These are phyloP conservation scores for Ophion costatus DNA, from an alignment of 2,888 invertebrate species.

Conservation along the genomic window DNA sequence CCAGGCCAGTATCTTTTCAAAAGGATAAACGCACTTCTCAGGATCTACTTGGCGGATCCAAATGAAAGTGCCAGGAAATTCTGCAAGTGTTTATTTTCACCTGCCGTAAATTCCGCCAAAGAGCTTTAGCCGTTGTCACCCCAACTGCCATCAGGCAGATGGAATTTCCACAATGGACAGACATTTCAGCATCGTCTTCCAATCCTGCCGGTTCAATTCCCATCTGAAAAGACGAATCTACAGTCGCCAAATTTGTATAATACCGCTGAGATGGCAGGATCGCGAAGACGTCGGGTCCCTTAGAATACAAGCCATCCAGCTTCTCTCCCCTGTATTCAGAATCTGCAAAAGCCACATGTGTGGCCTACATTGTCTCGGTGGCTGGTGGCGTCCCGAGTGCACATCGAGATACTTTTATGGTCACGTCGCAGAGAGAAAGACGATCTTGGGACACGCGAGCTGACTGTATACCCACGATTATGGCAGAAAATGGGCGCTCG, in stretches of 20 bases:
- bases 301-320: neutral
- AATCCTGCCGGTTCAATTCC: neutral
- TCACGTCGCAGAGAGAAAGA: neutral
- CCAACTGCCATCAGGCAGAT: neutral
- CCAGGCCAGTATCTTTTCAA: neutral
- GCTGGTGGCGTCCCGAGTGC: neutral
- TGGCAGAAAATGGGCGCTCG: constrained; percentile 16
- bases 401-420: neutral
- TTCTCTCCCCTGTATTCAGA: neutral
- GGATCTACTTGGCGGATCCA: neutral
- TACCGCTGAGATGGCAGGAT: neutral
- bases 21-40: neutral
- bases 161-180: neutral
- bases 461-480: neutral
- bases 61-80: neutral
- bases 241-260: neutral
- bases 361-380: neutral
- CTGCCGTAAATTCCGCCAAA: neutral
- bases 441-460: neutral
- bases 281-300: neutral
- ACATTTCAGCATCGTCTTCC: neutral
- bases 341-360: neutral
- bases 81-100: neutral
- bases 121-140: neutral
- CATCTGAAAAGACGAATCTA: neutral